phyloP scores from a whole-genome alignment of 2,113 vertebrate species.

The Setophaga coronata region DNA sequence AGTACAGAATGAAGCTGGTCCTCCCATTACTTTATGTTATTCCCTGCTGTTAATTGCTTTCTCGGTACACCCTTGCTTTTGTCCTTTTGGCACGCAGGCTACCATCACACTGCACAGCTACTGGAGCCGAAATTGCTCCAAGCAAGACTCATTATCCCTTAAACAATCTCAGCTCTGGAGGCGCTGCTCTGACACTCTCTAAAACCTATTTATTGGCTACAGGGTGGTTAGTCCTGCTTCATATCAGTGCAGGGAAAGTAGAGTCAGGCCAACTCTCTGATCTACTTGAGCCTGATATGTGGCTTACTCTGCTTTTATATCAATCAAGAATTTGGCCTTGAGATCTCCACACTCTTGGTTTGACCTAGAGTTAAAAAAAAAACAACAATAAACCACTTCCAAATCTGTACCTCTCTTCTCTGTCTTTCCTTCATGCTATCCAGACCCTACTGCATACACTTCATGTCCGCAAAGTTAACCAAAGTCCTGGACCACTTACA shows the following conservation, averaged over 20 bases:
- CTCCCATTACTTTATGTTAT: neutral
- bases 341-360: neutral
- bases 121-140: neutral
- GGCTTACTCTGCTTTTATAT: neutral
- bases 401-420: neutral
- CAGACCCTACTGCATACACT: neutral
- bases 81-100: neutral
- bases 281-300: neutral
- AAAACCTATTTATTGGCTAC: neutral
- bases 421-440: neutral
- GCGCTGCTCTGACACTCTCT: neutral
- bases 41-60: constrained; percentile 16
- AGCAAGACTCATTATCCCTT: neutral
- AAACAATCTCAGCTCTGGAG: neutral
- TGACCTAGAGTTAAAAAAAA: neutral
- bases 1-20: neutral
- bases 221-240: neutral
- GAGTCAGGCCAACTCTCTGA: constrained; percentile 24
- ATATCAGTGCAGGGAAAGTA: neutral
- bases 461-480: neutral
- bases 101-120: neutral
- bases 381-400: neutral
- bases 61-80: neutral
- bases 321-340: neutral
- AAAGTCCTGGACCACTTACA: neutral